A percentile compares a stretch with the other conserved stretches of the same genome.
Conservation (phyloP, 2,888 invertebrate species). For the Leptarthrus brevirostris region DNA sequence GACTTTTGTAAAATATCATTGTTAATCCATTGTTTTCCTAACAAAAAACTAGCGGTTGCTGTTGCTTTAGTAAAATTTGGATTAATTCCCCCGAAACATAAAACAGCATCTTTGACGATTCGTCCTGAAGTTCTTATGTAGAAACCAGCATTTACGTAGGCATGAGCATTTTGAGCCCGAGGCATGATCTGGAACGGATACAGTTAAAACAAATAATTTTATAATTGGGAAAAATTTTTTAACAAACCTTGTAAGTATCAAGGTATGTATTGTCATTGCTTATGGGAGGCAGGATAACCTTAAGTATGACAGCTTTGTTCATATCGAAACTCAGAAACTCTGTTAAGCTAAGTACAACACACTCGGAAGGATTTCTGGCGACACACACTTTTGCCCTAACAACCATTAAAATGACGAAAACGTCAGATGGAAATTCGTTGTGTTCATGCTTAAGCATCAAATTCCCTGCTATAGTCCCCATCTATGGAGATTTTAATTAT, state of each 20-base stretch:
- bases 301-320: slow-evolving; percentile 73
- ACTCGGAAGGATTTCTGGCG: slow-evolving; percentile 58
- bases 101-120: slow-evolving; percentile 62
- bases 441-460: slow-evolving; percentile 73
- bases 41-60: slow-evolving; percentile 64
- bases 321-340: slow-evolving; percentile 73
- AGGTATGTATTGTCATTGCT: slow-evolving; percentile 66
- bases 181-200: slow-evolving; percentile 66
- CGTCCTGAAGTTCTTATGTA: slow-evolving; percentile 69
- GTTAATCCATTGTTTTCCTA: slow-evolving; percentile 67
- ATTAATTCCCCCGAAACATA: slow-evolving; percentile 74
- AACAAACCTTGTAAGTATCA: slow-evolving; percentile 60
- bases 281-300: slow-evolving; percentile 69
- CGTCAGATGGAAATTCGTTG: slow-evolving; percentile 74
- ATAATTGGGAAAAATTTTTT: slow-evolving; percentile 59
- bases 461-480: slow-evolving; percentile 75
- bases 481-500: slow-evolving; percentile 59
- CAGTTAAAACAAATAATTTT: not conserved
- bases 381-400: slow-evolving; percentile 62
- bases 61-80: slow-evolving; percentile 69
- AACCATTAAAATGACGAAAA: slow-evolving; percentile 68
- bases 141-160: slow-evolving; percentile 78
- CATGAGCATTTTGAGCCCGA: slow-evolving; percentile 77
- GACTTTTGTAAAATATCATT: slow-evolving; percentile 68
- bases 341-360: not conserved